These are phyloP conservation scores for Morone saxatilis DNA, from an alignment of 2,113 vertebrate species.

Conservation along the genomic window DNA sequence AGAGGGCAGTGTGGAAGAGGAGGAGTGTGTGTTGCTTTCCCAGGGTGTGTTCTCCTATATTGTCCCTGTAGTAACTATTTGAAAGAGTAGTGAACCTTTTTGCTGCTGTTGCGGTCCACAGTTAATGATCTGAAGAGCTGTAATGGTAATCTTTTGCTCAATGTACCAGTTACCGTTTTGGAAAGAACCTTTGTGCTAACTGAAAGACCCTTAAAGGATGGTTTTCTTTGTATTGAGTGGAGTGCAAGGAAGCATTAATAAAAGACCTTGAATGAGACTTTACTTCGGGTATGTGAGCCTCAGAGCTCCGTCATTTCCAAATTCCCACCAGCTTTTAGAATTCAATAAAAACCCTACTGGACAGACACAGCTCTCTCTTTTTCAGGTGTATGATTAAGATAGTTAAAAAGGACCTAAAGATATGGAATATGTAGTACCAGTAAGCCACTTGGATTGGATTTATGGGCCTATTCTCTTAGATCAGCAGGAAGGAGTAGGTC, in stretches of 20 bases:
- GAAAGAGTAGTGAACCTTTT: not conserved
- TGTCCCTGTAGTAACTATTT: not conserved
- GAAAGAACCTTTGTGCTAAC: conserved; percentile 8
- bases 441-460: conserved; percentile 8
- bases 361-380: not conserved
- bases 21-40: not conserved
- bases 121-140: not conserved
- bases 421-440: not conserved
- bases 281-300: not conserved
- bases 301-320: not conserved
- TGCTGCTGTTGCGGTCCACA: not conserved
- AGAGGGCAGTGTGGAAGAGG: conserved; percentile 55
- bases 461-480: conserved; percentile 34
- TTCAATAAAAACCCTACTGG: not conserved
- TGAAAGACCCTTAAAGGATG: not conserved
- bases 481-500: conserved; percentile 50
- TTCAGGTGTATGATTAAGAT: not conserved
- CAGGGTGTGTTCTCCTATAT: not conserved
- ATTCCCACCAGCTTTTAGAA: no score
- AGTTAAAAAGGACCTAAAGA: not conserved
- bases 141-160: not conserved
- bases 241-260: conserved; percentile 4
- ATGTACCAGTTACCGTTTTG: not conserved
- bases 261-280: conserved; percentile 16
- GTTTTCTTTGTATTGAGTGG: not conserved